Evolutionary conservation across 2,888 invertebrate species (phyloP).

Genomic region (Taenaris catops): DNA sequence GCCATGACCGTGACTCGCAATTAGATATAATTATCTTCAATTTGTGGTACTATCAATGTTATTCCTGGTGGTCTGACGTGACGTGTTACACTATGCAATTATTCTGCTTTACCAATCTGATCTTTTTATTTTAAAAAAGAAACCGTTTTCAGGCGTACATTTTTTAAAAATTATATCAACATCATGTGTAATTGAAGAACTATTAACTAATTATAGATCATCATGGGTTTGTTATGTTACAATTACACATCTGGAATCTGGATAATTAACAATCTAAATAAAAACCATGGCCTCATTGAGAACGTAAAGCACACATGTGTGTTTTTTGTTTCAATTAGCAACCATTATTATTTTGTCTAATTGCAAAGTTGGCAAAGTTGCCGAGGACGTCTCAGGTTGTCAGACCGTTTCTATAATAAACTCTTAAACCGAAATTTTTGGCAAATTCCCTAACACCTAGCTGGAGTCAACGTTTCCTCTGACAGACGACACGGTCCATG

Average conservation of each 20-base stretch:
- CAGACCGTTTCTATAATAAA: conserved; percentile 64
- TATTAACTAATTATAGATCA: too few relatives aligned
- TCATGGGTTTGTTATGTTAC: too few relatives aligned
- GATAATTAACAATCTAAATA: conserved; percentile 37
- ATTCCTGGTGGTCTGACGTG: conserved; percentile 54
- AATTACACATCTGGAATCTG: too few relatives aligned
- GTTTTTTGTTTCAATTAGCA: conserved; percentile 34
- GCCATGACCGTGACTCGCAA: conserved; percentile 75
- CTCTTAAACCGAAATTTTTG: conserved; percentile 51
- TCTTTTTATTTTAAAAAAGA: too few relatives aligned
- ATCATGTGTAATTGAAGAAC: too few relatives aligned
- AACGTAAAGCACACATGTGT: conserved; percentile 35
- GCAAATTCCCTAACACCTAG: conserved; percentile 53
- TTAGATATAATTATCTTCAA: conserved; percentile 76
- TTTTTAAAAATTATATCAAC: too few relatives aligned
- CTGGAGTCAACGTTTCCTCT: conserved; percentile 69
- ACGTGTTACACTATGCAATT: conserved; percentile 57
- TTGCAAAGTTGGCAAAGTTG: conserved; percentile 76
- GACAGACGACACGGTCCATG: conserved; percentile 64
- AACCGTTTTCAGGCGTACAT: too few relatives aligned
- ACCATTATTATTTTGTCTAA: conserved; percentile 57
- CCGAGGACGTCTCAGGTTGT: conserved; percentile 56
- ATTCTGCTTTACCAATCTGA: conserved; percentile 48
- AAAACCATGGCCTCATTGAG: conserved; percentile 45
- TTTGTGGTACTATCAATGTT: conserved; percentile 67